Evolutionary conservation across 2,888 invertebrate species (phyloP).

Genomic region (Brachyptera risi): DNA sequence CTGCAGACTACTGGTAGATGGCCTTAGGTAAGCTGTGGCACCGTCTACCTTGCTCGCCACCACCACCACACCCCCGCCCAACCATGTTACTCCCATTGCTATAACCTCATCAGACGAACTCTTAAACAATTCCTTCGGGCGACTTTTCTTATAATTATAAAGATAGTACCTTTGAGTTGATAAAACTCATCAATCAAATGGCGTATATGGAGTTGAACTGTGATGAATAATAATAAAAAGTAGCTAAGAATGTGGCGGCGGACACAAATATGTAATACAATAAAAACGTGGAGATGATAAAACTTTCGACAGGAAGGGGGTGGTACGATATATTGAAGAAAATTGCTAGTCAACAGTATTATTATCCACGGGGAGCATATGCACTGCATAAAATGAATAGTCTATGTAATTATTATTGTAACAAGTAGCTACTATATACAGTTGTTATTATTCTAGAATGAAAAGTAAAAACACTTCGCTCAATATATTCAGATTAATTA

Average conservation of each 20-base stretch:
- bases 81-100: background rate
- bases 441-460: too few relatives aligned
- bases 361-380: constrained; percentile 10
- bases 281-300: constrained; percentile 17
- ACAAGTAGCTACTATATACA: background rate
- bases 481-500: too few relatives aligned
- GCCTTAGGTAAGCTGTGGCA: background rate
- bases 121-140: background rate
- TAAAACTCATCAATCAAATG: constrained; percentile 12
- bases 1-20: background rate
- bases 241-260: constrained; percentile 10
- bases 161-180: constrained; percentile 1
- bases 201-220: background rate
- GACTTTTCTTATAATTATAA: constrained; percentile 12
- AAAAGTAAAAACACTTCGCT: too few relatives aligned
- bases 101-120: constrained; percentile 13
- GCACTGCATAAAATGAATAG: background rate
- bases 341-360: constrained; percentile 18
- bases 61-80: constrained; percentile 14
- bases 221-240: constrained; percentile 2
- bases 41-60: background rate
- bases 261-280: constrained; percentile 3
- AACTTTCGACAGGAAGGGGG: constrained; percentile 15
- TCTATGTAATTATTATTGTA: background rate
- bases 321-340: constrained; percentile 4